A percentile compares a stretch with the other conserved stretches of the same genome.
These are phyloP conservation scores for fruit fly (Drosophila melanogaster) DNA, from an alignment of 1,140 invertebrate species.

Conservation along the genomic window Release_6_plus_ISO1_MT NT_033779.5:8612501-8613000, in stretches of 20 bases:
- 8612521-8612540: slow-evolving; percentile 55
- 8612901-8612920: too few relatives aligned
- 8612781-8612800: slow-evolving; percentile 84
- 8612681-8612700: slow-evolving; percentile 28
- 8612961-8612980: too few relatives aligned
- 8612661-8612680: background rate
- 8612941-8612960: too few relatives aligned
- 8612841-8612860: slow-evolving; percentile 1
- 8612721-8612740: slow-evolving; percentile 83
- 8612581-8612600: slow-evolving; percentile 25
- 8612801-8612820: slow-evolving; percentile 38
- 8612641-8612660: slow-evolving; percentile 23
- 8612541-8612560: slow-evolving; percentile 63
- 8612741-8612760: slow-evolving; percentile 68
- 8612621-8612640: slow-evolving; percentile 71
- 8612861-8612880: background rate
- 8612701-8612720: slow-evolving; percentile 83
- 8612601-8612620: slow-evolving; percentile 45
- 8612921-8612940: too few relatives aligned
- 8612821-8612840: slow-evolving; percentile 38
- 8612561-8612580: slow-evolving; percentile 57
- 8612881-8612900: too few relatives aligned
- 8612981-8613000: too few relatives aligned
- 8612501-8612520: slow-evolving; percentile 27
- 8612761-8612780: slow-evolving; percentile 46